phyloP scores from a whole-genome alignment of 2,113 vertebrate genomes.

The Gobio gobio region DNA sequence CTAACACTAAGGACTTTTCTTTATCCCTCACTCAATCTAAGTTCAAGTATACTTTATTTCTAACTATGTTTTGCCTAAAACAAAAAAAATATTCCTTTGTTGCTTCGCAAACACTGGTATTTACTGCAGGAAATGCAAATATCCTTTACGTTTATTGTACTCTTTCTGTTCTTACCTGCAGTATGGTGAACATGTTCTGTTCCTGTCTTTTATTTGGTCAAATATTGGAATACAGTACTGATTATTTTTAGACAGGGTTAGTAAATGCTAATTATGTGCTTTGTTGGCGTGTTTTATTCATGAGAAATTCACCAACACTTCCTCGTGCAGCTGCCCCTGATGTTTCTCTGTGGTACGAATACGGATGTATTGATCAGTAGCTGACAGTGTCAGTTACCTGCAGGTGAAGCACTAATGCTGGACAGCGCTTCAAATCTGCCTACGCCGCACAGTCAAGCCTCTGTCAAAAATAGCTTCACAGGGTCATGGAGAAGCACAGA shows the following conservation, averaged over 20 bases:
- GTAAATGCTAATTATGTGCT: background rate
- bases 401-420: conserved; percentile 57
- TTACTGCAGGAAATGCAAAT: background rate
- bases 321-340: conserved; percentile 18
- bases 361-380: conserved; percentile 60
- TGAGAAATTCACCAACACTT: conserved; percentile 11
- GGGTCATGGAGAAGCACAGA: conserved; percentile 60
- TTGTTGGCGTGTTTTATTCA: conserved; percentile 23
- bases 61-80: background rate
- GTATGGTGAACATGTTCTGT: background rate
- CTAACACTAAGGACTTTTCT: background rate
- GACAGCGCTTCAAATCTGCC: conserved; percentile 57
- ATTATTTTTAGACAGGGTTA: background rate
- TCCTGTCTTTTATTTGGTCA: background rate
- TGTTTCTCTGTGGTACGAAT: conserved; percentile 22
- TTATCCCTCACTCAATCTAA: background rate
- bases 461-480: conserved; percentile 67
- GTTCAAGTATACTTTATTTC: background rate
- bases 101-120: background rate
- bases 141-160: background rate
- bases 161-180: background rate
- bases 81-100: background rate
- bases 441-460: conserved; percentile 53
- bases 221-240: background rate
- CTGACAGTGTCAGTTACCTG: conserved; percentile 61